Evolutionary conservation across 2,888 invertebrate genomes (phyloP), one percentile per base, ranked within the genome.

Genomic region (Calliopum simillimum): DNA sequence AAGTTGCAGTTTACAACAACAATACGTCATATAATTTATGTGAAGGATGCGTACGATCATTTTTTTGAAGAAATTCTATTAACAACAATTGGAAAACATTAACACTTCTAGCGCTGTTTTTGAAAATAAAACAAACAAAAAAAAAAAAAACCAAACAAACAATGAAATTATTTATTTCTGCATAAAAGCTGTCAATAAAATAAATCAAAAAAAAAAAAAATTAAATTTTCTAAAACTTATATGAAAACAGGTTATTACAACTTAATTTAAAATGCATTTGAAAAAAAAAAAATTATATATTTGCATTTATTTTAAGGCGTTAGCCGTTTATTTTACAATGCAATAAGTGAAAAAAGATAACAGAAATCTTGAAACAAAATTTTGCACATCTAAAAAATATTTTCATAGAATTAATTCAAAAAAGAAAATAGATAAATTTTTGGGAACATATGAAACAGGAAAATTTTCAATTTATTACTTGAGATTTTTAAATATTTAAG

Each of bases 11-110:
- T 33, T 16, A 41, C 13, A 68, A 59, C 68, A 59, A 51, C 59
- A 41, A 66, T 41, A 56, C n/a, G 14, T 33, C 44, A 5, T 55
- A 14, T 23, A 62, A 19, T 14, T 59, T 16, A 56, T 56, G 56
- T 59, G 56, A 23, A 66, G 25, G 13, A 6, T 23, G 33, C 33
- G 47, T 19, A 46, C 66, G 56, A 49, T 66, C 66, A 66, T 66
- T 66, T 66, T 47, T 58, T 46, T 61, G 8, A 6, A 12, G n/a
- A 49, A 64, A 51, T 51, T 33, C 33, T 23, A 55, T 46, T 53
- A 69, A 61, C 66, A 68, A 59, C 68, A 58, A 62, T 74, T 73
- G 66, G 59, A 64, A 33, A 51, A 71, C 68, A 69, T 64, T 46
- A 63, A 53, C 68, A 59, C 65, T 70, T 70, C 66, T 70, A 64